Evolutionary conservation across 2,797 vertebrate species (phyloP).

Genomic region (Neosalanx taihuensis): DNA sequence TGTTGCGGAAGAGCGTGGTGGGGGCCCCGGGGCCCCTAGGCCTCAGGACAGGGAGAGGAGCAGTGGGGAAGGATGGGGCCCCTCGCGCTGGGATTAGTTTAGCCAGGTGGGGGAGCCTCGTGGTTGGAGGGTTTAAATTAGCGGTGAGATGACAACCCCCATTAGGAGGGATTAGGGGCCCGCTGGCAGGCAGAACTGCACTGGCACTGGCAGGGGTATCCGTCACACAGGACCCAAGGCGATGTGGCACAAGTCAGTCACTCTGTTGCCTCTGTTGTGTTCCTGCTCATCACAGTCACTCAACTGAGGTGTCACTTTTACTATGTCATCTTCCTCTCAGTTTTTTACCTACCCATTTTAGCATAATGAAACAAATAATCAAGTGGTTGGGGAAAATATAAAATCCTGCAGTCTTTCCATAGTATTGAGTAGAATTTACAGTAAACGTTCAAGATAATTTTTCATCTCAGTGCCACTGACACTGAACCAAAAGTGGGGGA

Average conservation of each 20-base stretch:
- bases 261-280: slow-evolving; percentile 46
- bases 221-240: slow-evolving; percentile 72
- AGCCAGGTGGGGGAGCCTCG: slow-evolving; percentile 74
- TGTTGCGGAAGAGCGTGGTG: slow-evolving; percentile 72
- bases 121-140: slow-evolving; percentile 83
- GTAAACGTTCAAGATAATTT: not conserved
- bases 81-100: slow-evolving; percentile 73
- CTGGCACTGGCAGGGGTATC: slow-evolving; percentile 79
- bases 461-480: not conserved
- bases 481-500: slow-evolving; percentile 31
- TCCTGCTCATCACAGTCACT: slow-evolving; percentile 38
- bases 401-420: not conserved
- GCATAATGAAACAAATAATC: not conserved
- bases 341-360: not conserved
- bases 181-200: slow-evolving; percentile 74
- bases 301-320: not conserved
- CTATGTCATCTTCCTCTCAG: slow-evolving; percentile 26
- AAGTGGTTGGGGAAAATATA: not conserved
- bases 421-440: not conserved
- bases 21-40: slow-evolving; percentile 66
- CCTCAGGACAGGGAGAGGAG: slow-evolving; percentile 61
- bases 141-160: slow-evolving; percentile 80
- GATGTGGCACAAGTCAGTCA: slow-evolving; percentile 73
- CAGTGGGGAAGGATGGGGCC: slow-evolving; percentile 65
- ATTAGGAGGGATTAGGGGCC: slow-evolving; percentile 83